A percentile compares a stretch with the other conserved stretches of the same genome.
These are phyloP conservation scores for Papilio elwesi DNA, from an alignment of 2,888 invertebrate species.

Conservation along the genomic window DNA sequence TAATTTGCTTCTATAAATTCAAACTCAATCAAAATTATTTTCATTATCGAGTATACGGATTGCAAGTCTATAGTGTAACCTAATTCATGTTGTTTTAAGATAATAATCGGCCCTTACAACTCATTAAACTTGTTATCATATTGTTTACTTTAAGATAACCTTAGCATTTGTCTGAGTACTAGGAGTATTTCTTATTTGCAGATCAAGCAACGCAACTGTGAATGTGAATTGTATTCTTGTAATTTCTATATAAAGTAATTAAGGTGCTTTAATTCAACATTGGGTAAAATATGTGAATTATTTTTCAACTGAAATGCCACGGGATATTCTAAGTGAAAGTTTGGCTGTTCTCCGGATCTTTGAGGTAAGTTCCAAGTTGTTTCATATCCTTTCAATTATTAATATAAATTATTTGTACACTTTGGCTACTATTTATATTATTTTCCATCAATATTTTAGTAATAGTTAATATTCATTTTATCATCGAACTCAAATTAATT, in stretches of 20 bases:
- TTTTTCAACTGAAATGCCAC: slow-evolving; percentile 80
- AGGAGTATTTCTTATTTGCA: slow-evolving; percentile 22
- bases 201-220: not conserved
- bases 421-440: too few species aligned
- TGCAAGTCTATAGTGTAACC: not conserved
- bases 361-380: slow-evolving; percentile 70
- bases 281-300: slow-evolving; percentile 48
- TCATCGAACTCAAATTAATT: too few species aligned
- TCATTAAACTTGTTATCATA: slow-evolving; percentile 8
- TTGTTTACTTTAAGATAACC: slow-evolving; percentile 18
- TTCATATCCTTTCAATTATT: too few species aligned
- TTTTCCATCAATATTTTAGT: too few species aligned
- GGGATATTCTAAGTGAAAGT: slow-evolving; percentile 88
- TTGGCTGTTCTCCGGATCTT: slow-evolving; percentile 85
- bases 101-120: not conserved
- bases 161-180: not conserved
- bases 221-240: slow-evolving; percentile 31
- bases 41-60: slow-evolving; percentile 12
- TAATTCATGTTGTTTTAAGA: not conserved
- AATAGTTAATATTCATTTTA: too few species aligned
- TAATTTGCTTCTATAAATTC: slow-evolving; percentile 28
- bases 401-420: not conserved
- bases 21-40: slow-evolving; percentile 27
- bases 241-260: slow-evolving; percentile 21
- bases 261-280: slow-evolving; percentile 5